phyloP scores from a whole-genome alignment of 2,888 invertebrate species.

The Leucoptera coffeella region DNA sequence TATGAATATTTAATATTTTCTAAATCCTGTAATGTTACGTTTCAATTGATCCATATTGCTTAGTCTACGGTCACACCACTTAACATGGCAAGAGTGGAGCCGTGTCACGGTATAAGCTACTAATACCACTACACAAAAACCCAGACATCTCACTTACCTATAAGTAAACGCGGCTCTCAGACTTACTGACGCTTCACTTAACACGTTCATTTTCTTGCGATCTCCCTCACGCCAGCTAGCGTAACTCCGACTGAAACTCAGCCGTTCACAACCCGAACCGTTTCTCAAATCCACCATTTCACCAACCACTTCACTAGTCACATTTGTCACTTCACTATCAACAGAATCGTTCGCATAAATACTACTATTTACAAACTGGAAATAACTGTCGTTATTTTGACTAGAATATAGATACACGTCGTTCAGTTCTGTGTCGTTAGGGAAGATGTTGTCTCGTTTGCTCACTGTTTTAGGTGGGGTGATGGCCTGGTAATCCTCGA shows the following conservation, averaged over 20 bases:
- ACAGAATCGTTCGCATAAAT: conserved; percentile 12
- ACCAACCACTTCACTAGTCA: conserved; percentile 17
- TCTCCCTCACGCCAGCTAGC: conserved; percentile 40
- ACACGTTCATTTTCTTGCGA: conserved; percentile 15
- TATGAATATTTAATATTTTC: too few species aligned
- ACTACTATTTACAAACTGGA: conserved; percentile 23
- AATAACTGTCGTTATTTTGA: conserved; percentile 39
- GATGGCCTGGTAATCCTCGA: conserved; percentile 19
- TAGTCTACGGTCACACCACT: too few species aligned
- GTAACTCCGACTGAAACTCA: conserved; percentile 26
- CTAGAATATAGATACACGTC: conserved; percentile 37
- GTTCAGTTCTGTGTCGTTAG: conserved; percentile 32
- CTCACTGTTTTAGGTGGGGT: conserved; percentile 21
- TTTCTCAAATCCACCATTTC: conserved; percentile 1
- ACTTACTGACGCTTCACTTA: conserved; percentile 27
- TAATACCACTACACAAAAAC: not conserved
- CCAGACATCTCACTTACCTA: conserved; percentile 29
- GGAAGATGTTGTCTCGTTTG: conserved; percentile 13
- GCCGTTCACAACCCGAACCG: conserved; percentile 11
- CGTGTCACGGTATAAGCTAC: too few species aligned
- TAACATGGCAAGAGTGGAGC: too few species aligned
- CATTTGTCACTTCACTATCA: conserved; percentile 13
- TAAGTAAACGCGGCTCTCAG: conserved; percentile 44
- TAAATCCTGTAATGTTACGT: too few species aligned
- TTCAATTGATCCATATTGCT: too few species aligned